These are phyloP conservation scores for Desoria tigrina DNA, from an alignment of 2,888 invertebrate species.

Conservation along the genomic window DNA sequence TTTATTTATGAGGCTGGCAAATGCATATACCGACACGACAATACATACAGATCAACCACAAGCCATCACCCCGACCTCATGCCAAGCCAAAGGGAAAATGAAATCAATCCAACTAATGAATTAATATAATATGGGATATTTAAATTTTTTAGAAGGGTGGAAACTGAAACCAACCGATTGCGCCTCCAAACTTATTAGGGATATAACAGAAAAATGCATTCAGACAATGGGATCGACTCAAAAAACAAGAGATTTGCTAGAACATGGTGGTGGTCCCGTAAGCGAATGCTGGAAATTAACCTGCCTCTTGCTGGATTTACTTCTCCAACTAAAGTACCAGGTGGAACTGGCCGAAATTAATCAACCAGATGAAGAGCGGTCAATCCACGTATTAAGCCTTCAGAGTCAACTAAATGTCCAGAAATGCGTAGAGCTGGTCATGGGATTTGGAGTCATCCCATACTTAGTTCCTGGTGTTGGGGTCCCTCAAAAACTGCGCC, in stretches of 20 bases:
- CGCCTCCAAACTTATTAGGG: background rate
- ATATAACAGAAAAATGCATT: background rate
- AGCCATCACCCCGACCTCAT: too few relatives aligned
- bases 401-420: constrained; percentile 68
- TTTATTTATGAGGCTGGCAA: too few relatives aligned
- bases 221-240: background rate
- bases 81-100: background rate
- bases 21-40: too few relatives aligned
- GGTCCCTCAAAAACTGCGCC: constrained; percentile 56
- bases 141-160: background rate
- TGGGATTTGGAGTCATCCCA: constrained; percentile 65
- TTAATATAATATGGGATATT: too few relatives aligned
- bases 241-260: background rate
- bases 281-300: constrained; percentile 36
- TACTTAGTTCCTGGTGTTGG: constrained; percentile 69
- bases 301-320: constrained; percentile 33
- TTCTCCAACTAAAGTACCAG: constrained; percentile 25
- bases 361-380: constrained; percentile 42
- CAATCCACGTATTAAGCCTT: constrained; percentile 63
- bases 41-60: too few relatives aligned
- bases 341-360: constrained; percentile 35
- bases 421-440: constrained; percentile 65
- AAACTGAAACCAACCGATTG: background rate
- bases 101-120: too few relatives aligned
- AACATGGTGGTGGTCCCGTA: background rate